Base-by-base conservation (phyloP, 2,797 vertebrate species). In the Rhabdomys pumilio region DNA sequence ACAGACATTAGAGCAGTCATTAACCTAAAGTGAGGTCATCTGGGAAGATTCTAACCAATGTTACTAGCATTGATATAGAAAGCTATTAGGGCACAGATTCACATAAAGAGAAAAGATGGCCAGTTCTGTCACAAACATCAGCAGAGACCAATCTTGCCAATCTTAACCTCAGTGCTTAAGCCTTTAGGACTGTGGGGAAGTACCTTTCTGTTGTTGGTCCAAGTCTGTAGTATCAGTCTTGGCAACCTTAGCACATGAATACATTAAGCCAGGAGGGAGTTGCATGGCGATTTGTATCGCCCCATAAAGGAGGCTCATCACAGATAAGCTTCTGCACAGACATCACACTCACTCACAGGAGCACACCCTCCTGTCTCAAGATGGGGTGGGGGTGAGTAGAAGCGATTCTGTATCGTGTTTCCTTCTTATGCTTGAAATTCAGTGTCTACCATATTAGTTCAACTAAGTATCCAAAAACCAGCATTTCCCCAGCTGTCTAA, bases 271-370 rank as follows among this genome's bases (percentile, higher is more conserved):
- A 81, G 63, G 44, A 72, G 24, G 22, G 3, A 79, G 29, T 0
- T 53, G 34, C 10, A 9, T 4, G 0, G 1, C 1, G 4, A 6
- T 19, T 79, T 63, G 34, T 22, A 65, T 12, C 20, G 83, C 34
- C 15, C 73, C 55, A 69, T 26, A 14, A 9, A 57, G 24, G 13
- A n/a, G 65, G 38, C 14, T 50, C 65, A 57, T 15, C 38, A 59
- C 69, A 11, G 9, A 41, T 24, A 67, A 67, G 20, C 11, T 34
- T 91, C 75, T 61, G 7, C 84, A 55, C 76, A 55, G 55, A 84
- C 59, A 65, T 6, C 47, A 76, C 73, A 59, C 5, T 41, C 83
- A 73, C 63, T 47, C 53, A 3, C 6, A 29, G 75, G 69, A 34
- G 41, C 41, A 15, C 26, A 29, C 75, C 50, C 72, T 81, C 57